Base-by-base conservation (phyloP, 2,113 vertebrate genomes). In the Takifugu bimaculatus region DNA sequence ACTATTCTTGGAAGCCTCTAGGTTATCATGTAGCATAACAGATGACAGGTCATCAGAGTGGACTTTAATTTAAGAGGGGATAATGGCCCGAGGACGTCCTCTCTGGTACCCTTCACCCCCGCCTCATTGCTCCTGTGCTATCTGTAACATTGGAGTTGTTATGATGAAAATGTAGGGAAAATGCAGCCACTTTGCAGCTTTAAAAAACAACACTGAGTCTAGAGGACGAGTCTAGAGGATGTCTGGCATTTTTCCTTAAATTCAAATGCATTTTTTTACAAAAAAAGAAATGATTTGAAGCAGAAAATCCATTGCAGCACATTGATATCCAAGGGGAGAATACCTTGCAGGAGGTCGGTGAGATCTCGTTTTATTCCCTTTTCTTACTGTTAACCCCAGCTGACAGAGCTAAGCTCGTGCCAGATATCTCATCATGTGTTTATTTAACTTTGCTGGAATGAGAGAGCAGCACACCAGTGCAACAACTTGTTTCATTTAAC, bases 1-100 rank as follows among this genome's bases (percentile, higher is more conserved):
- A 65, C 89, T 89, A 87, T 91, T 90, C 83, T 89, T 60, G 75
- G 77, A 79, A 45, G 85, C 81, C 69, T 86, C 61, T 60, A 64
- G 63, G 65, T 75, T 74, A 73, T 78, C 67, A 74, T 79, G 63
- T 54, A 12, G 35, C 61, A 57, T 74, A 75, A 68, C 60, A 63
- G 54, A 80, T 82, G 79, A 88, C 78, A 82, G 80, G 81, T 63
- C 80, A 71, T 83, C 68, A 75, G 20, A 68, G 68, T 57, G 61
- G 72, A 50, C 72, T 70, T 81, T 83, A 62, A 84, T 83, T 79
- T 80, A 63, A 71, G 60, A 50, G 66, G 69, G 79, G 83, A 70
- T 42, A 67, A 80, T 54, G 32, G 63, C 64, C 65, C 70, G 71
- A 84, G 69, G 73, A 80, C 57, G 68, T 69, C 53, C 74, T 65